These are phyloP conservation scores for Pongo abelii DNA, from an alignment of 2,113 vertebrate genomes.

Conservation along the genomic window DNA sequence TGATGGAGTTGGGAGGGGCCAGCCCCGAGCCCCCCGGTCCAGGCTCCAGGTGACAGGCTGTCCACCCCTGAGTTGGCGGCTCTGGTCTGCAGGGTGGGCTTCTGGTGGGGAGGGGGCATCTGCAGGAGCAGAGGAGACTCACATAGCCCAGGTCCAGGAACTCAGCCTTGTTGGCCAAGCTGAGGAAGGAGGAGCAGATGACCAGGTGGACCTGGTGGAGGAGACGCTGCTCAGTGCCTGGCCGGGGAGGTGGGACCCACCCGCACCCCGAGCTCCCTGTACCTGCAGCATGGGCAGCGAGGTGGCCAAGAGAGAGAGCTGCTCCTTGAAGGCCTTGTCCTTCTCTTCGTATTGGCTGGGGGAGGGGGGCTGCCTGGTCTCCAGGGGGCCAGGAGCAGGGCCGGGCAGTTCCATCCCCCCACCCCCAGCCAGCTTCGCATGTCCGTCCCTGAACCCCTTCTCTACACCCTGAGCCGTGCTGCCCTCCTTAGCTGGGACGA, in stretches of 20 bases:
- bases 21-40: not conserved
- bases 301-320: constrained; percentile 90
- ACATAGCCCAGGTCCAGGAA: constrained; percentile 96
- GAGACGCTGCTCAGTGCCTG: not conserved
- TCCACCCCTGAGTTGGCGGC: not conserved
- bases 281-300: constrained; percentile 95
- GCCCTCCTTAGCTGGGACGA: not conserved
- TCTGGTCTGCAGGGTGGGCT: too few species aligned
- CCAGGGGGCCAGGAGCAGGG: too few species aligned
- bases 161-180: constrained; percentile 93
- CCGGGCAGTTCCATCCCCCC: not conserved
- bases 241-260: not conserved
- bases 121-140: constrained; percentile 77
- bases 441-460: not conserved
- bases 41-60: not conserved
- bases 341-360: constrained; percentile 94
- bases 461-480: not conserved
- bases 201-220: constrained; percentile 90
- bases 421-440: not conserved
- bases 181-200: constrained; percentile 94
- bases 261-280: not conserved
- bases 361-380: not conserved
- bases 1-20: not conserved
- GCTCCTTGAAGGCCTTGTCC: constrained; percentile 93
- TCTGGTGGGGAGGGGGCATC: not conserved